Conservation (phyloP, 2,888 invertebrate genomes). For the Frankliniella intonsa region DNA sequence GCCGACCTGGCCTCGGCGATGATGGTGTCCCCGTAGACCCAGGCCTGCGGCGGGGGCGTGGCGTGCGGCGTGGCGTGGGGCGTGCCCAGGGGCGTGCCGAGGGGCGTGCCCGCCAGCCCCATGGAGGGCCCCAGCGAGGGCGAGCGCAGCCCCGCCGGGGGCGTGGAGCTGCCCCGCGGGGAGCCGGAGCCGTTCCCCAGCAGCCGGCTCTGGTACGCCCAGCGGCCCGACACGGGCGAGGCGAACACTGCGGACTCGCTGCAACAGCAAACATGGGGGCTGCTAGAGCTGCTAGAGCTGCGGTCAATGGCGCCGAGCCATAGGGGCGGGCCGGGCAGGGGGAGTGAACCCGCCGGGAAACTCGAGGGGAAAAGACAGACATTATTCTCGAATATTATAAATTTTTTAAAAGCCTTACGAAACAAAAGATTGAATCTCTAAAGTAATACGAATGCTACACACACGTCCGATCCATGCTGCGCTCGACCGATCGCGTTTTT, state of each 20-base stretch:
- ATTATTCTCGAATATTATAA: too few relatives aligned
- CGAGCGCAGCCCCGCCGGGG: neutral
- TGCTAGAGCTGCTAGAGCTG: too few relatives aligned
- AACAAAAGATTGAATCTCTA: too few relatives aligned
- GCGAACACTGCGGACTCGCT: conserved; percentile 18
- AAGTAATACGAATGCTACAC: too few relatives aligned
- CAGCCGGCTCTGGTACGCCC: conserved; percentile 9
- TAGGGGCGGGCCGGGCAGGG: too few relatives aligned
- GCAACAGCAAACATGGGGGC: neutral
- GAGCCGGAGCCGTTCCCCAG: neutral
- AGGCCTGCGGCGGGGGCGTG: conserved; percentile 14
- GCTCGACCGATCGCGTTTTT: too few relatives aligned
- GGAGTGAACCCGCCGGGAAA: too few relatives aligned
- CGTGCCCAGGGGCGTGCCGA: neutral
- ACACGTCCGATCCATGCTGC: too few relatives aligned
- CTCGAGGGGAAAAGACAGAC: too few relatives aligned
- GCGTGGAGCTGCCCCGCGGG: conserved; percentile 11
- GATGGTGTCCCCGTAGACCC: conserved; percentile 16
- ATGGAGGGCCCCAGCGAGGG: neutral
- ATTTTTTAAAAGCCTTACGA: too few relatives aligned
- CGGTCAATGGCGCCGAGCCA: too few relatives aligned
- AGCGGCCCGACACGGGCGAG: conserved; percentile 10
- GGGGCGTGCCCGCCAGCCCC: neutral
- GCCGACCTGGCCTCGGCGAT: neutral
- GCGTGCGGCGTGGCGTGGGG: neutral